Base-by-base conservation (phyloP, 2,113 vertebrate species). In the Azemiops feae region DNA sequence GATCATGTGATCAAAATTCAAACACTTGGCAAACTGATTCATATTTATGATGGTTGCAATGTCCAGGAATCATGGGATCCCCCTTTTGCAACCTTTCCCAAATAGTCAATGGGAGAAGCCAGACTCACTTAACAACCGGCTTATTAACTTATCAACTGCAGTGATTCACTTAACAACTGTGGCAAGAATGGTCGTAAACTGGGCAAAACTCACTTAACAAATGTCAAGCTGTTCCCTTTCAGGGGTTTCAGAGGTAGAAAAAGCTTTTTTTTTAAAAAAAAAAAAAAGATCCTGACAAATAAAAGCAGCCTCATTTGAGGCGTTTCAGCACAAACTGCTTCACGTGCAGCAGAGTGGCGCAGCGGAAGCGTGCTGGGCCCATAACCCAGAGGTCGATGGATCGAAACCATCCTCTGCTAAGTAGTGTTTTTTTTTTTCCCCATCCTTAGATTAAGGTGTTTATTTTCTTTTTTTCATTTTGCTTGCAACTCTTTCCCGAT, bases 291-390 rank as follows among this genome's bases (percentile, higher is more conserved):
- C 3, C 5, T 14, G 25, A 2, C 43, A 50, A 11, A 11, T 1
- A 16, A 8, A 53, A 88, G 1, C 1, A 86, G 6, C 2, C 1
- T n/a, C 22, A 22, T 91, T 45, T 53, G 20, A 3, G 7, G 3
- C 0, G 10, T 34, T 74, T 39, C 39, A 3, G 0, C 1, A 18
- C 0, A 0, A 0, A 0, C 0, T 1, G 0, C 0, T 12, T 0
- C 0, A 0, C 0, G 0, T 0, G 0, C 0, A 90, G 92, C 92
- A 85, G 88, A 89, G 92, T 89, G 92, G 87, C 87, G 60, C 87
- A 93, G 69, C 69, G 69, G 88, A 89, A 90, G 88, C 58, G 86
- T 69, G 86, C 86, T 92, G 47, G 60, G 60, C 87, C 58, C 91
- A 89, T 92, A 92, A 92, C 60, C 60, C 86, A 74, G 23, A 92